A percentile compares a stretch with the other conserved stretches of the same genome.
Evolutionary conservation across 23 tunicate genomes (phyloP).

Genomic region (Clavelina lepadiformis): DNA sequence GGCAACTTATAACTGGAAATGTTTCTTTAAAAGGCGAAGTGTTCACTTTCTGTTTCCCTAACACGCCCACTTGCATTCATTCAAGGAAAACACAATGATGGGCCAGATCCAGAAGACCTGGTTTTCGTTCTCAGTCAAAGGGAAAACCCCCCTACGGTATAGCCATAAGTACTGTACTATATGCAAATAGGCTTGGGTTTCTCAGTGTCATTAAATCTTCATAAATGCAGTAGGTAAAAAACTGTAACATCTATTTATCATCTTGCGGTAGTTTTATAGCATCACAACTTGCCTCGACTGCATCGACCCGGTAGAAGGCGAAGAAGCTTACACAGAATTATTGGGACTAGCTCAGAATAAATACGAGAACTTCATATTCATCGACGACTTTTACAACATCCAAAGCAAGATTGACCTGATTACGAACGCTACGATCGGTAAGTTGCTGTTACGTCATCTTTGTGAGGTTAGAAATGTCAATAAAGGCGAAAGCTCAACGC

Average conservation of each 20-base stretch:
- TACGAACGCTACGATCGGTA: slow-evolving; percentile 65
- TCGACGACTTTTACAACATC: slow-evolving; percentile 56
- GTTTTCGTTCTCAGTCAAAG: too few species aligned
- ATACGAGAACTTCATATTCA: slow-evolving; percentile 45
- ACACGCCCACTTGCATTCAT: too few species aligned
- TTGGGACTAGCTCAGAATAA: slow-evolving; percentile 39
- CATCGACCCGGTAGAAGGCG: slow-evolving; percentile 16
- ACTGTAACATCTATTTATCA: too few species aligned
- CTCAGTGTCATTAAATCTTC: too few species aligned
- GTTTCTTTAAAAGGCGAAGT: too few species aligned
- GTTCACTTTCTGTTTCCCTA: too few species aligned
- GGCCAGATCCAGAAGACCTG: not conserved
- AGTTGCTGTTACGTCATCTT: not conserved
- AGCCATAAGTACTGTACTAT: too few species aligned
- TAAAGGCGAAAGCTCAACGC: too few species aligned
- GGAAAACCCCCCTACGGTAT: too few species aligned
- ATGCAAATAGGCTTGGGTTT: too few species aligned
- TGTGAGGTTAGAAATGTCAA: not conserved
- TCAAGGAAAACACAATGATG: slow-evolving; percentile 3
- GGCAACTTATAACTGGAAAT: too few species aligned
- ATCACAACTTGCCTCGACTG: slow-evolving; percentile 58
- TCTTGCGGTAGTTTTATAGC: slow-evolving; percentile 83
- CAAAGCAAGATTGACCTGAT: slow-evolving; percentile 30
- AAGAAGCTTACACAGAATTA: slow-evolving; percentile 43
- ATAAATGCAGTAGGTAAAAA: too few species aligned